Conservation (phyloP, 2,113 vertebrate genomes). For the Nettapus auritus region DNA sequence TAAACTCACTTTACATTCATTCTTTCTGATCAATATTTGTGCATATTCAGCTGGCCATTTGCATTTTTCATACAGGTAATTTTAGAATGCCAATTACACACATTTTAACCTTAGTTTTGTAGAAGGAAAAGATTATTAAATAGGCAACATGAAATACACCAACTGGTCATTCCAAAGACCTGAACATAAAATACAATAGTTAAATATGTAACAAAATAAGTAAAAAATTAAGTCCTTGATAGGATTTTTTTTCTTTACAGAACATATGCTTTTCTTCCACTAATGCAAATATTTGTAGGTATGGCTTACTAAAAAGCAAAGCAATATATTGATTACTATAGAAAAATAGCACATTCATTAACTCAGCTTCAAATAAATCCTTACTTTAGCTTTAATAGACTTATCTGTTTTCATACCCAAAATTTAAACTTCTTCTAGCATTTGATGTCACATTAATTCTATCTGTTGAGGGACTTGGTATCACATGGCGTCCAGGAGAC, state of each 20-base stretch:
- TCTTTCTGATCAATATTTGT: conserved; percentile 78
- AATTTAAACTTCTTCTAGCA: conserved; percentile 90
- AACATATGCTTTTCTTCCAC: background rate
- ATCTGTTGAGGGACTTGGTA: conserved; percentile 91
- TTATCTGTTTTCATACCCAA: conserved; percentile 81
- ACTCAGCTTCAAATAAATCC: background rate
- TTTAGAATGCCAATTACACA: conserved; percentile 77
- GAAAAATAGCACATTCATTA: background rate
- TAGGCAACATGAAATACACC: conserved; percentile 8
- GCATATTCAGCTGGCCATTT: conserved; percentile 69
- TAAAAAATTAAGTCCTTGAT: background rate
- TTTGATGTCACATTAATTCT: conserved; percentile 89
- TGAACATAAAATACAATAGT: background rate
- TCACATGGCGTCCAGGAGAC: conserved; percentile 96
- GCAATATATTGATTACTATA: background rate
- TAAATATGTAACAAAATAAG: background rate
- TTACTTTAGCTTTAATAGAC: background rate
- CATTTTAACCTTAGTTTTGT: conserved; percentile 67
- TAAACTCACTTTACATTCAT: conserved; percentile 54
- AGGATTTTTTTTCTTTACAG: background rate
- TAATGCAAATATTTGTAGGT: background rate
- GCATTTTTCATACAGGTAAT: conserved; percentile 63
- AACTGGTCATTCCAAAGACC: background rate
- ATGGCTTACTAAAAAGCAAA: background rate
- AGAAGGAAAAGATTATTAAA: conserved; percentile 71